Base-by-base conservation (phyloP, 2,113 vertebrate species). In the Heliornis fulica region DNA sequence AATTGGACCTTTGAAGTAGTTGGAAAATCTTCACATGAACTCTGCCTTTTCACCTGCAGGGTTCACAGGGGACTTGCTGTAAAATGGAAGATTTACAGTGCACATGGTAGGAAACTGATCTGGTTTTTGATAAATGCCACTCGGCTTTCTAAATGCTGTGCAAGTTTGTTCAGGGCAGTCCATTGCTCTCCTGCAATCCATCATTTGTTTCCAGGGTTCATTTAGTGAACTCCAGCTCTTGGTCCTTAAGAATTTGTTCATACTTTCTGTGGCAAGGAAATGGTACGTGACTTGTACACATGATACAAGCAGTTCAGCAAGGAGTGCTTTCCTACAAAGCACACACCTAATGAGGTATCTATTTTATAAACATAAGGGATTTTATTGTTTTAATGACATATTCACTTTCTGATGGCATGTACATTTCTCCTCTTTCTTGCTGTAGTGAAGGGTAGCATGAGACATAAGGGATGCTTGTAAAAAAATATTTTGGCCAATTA, bases 261-360 rank as follows among this genome's bases (percentile, higher is more conserved):
- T 25, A 20, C 8, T 46, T 64, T 43, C 41, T 71, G 64, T 28
- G 38, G n/a, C 60, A 93, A 63, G 31, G 48, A 89, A 84, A 46
- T 14, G 36, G 2, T 5, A 16, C 32, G 34, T 3, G 1, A 15
- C 13, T 71, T 46, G 4, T 11, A 11, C 9, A 31, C 0, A 1
- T 28, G 50, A 48, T 61, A 40, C 8, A 48, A 40, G 8, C 18
- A 72, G 40, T 31, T 65, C 9, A 10, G 36, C 48, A 79, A 68
- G 12, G 10, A 23, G 54, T 17, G 26, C 7, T 79, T 68, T 76
- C 40, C 34, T 84, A 46, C 45, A 70, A 81, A 87, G 46, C 66
- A 91, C 25, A 31, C 2, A 0, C 40, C 56, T 60, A 31, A 61
- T 23, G 14, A 68, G 21, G 54, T 64, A 53, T 16, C 9, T 87